Conservation (phyloP, 2,888 invertebrate genomes). For the Napeogenes sylphis region DNA sequence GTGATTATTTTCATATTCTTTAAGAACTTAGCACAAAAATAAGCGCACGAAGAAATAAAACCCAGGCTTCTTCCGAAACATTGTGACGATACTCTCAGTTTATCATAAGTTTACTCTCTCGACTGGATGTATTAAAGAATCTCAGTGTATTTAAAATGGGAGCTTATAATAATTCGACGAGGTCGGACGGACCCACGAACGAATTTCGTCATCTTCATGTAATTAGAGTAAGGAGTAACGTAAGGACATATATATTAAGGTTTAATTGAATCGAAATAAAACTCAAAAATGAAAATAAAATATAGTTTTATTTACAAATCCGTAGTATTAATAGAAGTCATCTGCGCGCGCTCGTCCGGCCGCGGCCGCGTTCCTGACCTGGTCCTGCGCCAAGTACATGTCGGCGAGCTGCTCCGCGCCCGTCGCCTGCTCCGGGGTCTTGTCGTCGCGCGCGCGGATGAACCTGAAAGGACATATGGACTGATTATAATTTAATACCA, state of each 20-base stretch:
- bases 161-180: background rate
- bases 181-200: slow-evolving; percentile 9
- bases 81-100: no score
- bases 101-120: no score
- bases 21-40: no score
- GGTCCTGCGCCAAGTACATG: slow-evolving; percentile 95
- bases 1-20: no score
- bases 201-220: slow-evolving; percentile 8
- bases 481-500: no score
- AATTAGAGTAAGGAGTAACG: background rate
- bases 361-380: slow-evolving; percentile 74
- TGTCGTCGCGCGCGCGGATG: slow-evolving; percentile 93
- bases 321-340: slow-evolving; percentile 55
- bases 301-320: background rate
- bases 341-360: slow-evolving; percentile 35
- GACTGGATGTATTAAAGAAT: background rate
- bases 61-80: no score
- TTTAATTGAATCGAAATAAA: slow-evolving; percentile 10
- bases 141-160: slow-evolving; percentile 7
- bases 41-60: no score
- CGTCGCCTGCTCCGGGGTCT: slow-evolving; percentile 94
- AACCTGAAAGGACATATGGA: slow-evolving; percentile 70
- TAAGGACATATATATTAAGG: background rate
- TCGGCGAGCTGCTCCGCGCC: slow-evolving; percentile 91
- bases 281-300: background rate